Conservation (phyloP, 2,888 invertebrate genomes). For the Dynastes hyllus region DNA sequence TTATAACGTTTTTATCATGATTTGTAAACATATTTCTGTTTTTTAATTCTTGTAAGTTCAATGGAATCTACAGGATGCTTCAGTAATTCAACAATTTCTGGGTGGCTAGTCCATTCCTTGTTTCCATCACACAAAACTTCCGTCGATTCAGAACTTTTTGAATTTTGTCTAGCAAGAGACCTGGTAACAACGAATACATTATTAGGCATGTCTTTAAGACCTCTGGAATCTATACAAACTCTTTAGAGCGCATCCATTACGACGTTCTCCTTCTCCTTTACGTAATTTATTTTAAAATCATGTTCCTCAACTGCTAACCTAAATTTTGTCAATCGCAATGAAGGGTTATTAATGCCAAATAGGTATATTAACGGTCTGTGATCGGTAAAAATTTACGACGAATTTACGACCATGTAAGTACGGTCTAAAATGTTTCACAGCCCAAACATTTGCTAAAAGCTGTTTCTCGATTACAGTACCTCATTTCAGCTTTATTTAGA, state of each 20-base stretch:
- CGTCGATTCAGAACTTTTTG: background rate
- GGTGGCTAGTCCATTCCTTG: background rate
- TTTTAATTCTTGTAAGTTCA: background rate
- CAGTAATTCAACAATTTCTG: background rate
- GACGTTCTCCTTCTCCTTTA: background rate
- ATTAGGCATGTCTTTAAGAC: background rate
- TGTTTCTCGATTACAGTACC: no score
- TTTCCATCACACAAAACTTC: background rate
- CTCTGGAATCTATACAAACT: background rate
- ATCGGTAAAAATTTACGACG: no score
- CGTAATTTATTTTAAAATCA: background rate
- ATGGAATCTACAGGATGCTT: background rate
- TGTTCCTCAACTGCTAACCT: no score
- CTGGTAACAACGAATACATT: no score
- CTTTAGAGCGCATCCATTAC: background rate
- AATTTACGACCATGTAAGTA: no score
- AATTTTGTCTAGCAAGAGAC: no score
- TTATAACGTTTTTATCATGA: background rate
- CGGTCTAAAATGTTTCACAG: no score
- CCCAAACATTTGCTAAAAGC: no score
- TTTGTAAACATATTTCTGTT: background rate
- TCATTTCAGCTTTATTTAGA: no score
- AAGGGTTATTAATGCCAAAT: background rate
- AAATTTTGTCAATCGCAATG: no score
- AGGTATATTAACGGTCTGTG: background rate